These are phyloP conservation scores for Jaculus jaculus DNA, from an alignment of 2,113 vertebrate species.

Conservation along the genomic window DNA sequence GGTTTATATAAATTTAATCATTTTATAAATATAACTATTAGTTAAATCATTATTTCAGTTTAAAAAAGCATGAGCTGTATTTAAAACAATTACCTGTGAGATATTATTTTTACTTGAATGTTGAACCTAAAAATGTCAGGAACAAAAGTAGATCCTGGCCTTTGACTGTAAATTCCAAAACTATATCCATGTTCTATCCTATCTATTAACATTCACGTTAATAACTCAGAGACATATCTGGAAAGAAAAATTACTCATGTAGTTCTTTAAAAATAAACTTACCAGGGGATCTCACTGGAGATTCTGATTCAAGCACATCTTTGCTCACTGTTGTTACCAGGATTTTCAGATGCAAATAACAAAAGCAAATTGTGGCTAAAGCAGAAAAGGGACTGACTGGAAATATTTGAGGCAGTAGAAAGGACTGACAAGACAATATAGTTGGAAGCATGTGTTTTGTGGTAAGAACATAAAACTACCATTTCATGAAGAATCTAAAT, in stretches of 20 bases:
- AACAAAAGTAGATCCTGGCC: not conserved
- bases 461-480: not conserved
- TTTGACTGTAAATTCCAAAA: conserved; percentile 23
- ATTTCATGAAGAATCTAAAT: not conserved
- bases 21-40: conserved; percentile 39
- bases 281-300: not conserved
- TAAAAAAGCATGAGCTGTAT: not conserved
- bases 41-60: conserved; percentile 36
- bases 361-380: not conserved
- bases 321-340: not conserved
- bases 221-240: not conserved
- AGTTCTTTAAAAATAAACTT: not conserved
- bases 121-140: not conserved
- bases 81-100: not conserved
- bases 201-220: not conserved
- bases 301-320: not conserved
- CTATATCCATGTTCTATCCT: not conserved
- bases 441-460: conserved; percentile 32
- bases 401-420: not conserved
- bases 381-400: not conserved
- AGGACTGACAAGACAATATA: not conserved
- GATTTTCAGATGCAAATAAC: conserved; percentile 1
- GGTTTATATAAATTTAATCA: conserved; percentile 28
- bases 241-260: not conserved
- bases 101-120: conserved; percentile 18